A percentile compares a stretch with the other conserved stretches of the same genome.
These are phyloP conservation scores for Acrobasis repandana DNA, from an alignment of 2,888 invertebrate species.

Conservation along the genomic window DNA sequence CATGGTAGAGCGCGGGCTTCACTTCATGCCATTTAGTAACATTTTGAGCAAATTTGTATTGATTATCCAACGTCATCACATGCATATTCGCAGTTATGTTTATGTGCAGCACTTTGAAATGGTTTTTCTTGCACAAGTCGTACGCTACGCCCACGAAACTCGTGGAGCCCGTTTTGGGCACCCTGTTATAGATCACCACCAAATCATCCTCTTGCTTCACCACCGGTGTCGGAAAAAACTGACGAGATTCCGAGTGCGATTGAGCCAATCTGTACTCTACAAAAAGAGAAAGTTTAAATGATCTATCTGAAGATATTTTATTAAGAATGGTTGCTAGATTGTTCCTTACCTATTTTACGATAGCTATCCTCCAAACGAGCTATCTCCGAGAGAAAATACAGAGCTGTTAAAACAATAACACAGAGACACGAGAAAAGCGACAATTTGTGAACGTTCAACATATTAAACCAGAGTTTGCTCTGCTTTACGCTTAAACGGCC, in stretches of 20 bases:
- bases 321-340: not conserved
- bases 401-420: slow-evolving; percentile 68
- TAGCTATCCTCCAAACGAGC: slow-evolving; percentile 68
- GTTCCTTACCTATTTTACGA: slow-evolving; percentile 62
- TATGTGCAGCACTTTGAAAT: slow-evolving; percentile 89
- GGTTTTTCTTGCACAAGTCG: slow-evolving; percentile 90
- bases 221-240: slow-evolving; percentile 59
- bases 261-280: slow-evolving; percentile 68
- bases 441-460: slow-evolving; percentile 76
- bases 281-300: slow-evolving; percentile 33
- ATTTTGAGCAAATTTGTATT: slow-evolving; percentile 94
- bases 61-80: slow-evolving; percentile 96
- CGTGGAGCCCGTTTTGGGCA: slow-evolving; percentile 98
- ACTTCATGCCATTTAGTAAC: slow-evolving; percentile 94
- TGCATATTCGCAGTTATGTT: slow-evolving; percentile 98
- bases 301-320: not conserved
- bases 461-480: slow-evolving; percentile 49
- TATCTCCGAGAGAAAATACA: slow-evolving; percentile 78
- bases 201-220: slow-evolving; percentile 84
- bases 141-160: slow-evolving; percentile 97
- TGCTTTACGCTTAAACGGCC: slow-evolving; percentile 53
- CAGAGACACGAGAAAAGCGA: slow-evolving; percentile 73
- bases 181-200: slow-evolving; percentile 96
- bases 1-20: slow-evolving; percentile 98
- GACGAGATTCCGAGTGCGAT: slow-evolving; percentile 62